Conservation (phyloP, 2,797 vertebrate species). For the Xiphorhynchus erythropygius region DNA sequence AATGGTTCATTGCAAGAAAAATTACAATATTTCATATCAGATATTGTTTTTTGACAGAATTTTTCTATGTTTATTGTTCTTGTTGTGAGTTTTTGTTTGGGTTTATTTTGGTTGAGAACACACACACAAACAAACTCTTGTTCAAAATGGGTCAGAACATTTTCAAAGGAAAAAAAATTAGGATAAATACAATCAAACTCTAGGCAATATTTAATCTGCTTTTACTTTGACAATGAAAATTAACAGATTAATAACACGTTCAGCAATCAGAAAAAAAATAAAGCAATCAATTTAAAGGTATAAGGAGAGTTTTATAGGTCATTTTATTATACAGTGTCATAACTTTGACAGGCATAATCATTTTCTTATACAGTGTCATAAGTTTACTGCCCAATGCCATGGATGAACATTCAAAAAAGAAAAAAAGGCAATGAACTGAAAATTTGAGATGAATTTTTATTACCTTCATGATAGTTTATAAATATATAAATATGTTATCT, state of each 20-base stretch:
- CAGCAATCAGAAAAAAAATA: not conserved
- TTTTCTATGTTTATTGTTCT: not conserved
- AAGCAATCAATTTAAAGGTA: not conserved
- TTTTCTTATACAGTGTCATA: not conserved
- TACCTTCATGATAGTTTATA: not conserved
- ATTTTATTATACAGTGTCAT: not conserved
- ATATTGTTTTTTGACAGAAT: not conserved
- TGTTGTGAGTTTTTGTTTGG: not conserved
- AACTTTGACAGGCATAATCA: not conserved
- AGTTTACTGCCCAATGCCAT: not conserved
- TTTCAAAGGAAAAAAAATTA: not conserved
- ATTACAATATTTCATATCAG: not conserved
- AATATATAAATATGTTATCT: not conserved
- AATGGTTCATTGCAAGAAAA: not conserved
- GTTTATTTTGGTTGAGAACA: not conserved
- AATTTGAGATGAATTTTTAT: not conserved
- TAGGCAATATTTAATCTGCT: not conserved
- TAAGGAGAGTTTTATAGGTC: not conserved
- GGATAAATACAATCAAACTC: not conserved
- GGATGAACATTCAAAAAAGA: not conserved
- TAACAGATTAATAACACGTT: not conserved
- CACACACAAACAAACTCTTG: rapidly evolving
- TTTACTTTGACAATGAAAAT: not conserved
- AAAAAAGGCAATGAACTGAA: not conserved
- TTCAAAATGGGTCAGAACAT: not conserved